phyloP scores from a whole-genome alignment of 2,797 vertebrate species.

The Pitangus sulphuratus region DNA sequence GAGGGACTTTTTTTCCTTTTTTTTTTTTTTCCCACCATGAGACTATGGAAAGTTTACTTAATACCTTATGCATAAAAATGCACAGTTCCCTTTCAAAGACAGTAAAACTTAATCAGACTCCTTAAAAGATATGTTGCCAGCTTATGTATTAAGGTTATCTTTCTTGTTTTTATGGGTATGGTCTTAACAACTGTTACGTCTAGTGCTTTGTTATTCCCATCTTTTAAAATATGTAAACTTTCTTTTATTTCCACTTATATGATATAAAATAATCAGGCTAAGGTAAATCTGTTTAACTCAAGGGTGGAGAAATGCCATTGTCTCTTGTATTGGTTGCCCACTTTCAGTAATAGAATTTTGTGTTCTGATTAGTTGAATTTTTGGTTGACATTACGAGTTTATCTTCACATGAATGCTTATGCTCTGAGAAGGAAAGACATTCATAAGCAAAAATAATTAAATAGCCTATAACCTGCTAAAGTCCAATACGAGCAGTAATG shows the following conservation, averaged over 20 bases:
- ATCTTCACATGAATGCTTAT: not conserved
- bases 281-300: not conserved
- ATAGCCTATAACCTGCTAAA: not conserved
- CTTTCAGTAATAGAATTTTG: not conserved
- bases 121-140: not conserved
- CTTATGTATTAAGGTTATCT: not conserved
- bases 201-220: not conserved
- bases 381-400: not conserved
- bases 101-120: not conserved
- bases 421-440: not conserved
- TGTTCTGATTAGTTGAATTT: not conserved
- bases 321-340: not conserved
- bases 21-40: not conserved
- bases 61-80: not conserved
- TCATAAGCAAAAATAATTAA: not conserved
- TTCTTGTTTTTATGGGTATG: not conserved
- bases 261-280: not conserved
- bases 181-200: not conserved
- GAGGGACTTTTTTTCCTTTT: not conserved
- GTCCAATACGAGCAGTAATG: fast-evolving
- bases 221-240: not conserved
- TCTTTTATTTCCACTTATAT: not conserved
- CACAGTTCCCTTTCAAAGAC: not conserved
- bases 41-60: not conserved
- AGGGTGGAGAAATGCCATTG: not conserved